These are phyloP conservation scores for Cryptops parisi DNA, from an alignment of 2,888 invertebrate genomes.

Conservation along the genomic window DNA sequence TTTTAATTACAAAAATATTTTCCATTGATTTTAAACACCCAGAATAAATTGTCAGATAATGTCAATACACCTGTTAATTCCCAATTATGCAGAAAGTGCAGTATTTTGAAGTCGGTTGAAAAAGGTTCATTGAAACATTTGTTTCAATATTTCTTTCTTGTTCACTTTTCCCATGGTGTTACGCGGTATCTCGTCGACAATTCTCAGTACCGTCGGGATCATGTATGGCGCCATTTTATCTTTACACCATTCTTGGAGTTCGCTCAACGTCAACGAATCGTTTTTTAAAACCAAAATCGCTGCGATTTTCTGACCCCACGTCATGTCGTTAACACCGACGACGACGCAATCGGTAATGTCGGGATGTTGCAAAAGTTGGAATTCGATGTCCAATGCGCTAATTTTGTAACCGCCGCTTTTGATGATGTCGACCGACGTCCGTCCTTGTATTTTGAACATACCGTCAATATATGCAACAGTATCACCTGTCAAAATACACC, in stretches of 20 bases:
- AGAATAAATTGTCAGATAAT: too few relatives aligned
- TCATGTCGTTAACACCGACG: constrained; percentile 57
- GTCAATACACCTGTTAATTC: too few relatives aligned
- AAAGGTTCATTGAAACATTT: constrained; percentile 23
- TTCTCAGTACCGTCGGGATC: constrained; percentile 48
- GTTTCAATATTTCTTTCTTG: constrained; percentile 40
- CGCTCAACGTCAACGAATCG: constrained; percentile 25
- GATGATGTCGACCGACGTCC: constrained; percentile 70
- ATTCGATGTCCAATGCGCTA: constrained; percentile 72
- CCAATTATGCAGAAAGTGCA: too few relatives aligned
- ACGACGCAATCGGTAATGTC: constrained; percentile 61
- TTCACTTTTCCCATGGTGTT: constrained; percentile 83
- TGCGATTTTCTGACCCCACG: constrained; percentile 65
- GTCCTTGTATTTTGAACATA: constrained; percentile 59
- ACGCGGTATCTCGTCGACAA: constrained; percentile 46
- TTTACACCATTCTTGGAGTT: constrained; percentile 45
- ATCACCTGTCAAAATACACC: constrained; percentile 43
- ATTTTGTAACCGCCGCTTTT: constrained; percentile 77
- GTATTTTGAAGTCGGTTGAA: too few relatives aligned
- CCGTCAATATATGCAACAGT: constrained; percentile 48
- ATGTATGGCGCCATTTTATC: constrained; percentile 54
- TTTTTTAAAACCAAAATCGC: constrained; percentile 32
- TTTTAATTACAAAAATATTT: too few relatives aligned
- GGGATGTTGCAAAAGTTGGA: constrained; percentile 57
- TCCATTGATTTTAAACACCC: too few relatives aligned